Conservation (phyloP, 2,797 vertebrate genomes). For the Nyctibius grandis region DNA sequence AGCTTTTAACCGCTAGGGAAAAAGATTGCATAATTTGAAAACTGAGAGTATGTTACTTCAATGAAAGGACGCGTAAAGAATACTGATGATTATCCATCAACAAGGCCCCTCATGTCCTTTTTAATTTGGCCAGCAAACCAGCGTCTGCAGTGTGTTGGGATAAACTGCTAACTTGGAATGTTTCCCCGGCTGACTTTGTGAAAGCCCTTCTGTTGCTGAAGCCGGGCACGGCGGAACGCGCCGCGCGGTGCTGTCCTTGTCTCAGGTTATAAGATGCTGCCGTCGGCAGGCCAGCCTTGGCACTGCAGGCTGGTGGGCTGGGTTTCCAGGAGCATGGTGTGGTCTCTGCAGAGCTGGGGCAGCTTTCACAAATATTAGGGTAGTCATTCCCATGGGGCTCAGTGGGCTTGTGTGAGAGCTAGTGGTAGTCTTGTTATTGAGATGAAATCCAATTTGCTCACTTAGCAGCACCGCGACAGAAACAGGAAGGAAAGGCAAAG, state of each 20-base stretch:
- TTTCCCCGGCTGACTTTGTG: background rate
- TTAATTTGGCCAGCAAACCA: background rate
- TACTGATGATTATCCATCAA: background rate
- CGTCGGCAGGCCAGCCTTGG: background rate
- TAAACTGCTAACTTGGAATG: background rate
- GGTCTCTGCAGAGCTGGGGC: background rate
- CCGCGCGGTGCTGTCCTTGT: too few relatives aligned
- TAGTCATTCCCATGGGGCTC: background rate
- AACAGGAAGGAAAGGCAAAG: background rate
- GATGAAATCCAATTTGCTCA: background rate
- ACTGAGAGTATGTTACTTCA: background rate
- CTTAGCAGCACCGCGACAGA: background rate
- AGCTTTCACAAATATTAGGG: background rate
- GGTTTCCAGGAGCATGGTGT: rapidly evolving
- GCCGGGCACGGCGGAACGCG: background rate
- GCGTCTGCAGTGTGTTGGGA: background rate
- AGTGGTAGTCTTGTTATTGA: background rate
- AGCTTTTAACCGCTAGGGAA: background rate
- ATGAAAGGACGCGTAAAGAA: background rate
- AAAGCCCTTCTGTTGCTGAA: constrained; percentile 17
- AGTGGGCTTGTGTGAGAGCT: background rate
- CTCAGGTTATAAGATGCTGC: background rate
- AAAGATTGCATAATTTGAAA: background rate
- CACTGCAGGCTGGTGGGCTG: background rate
- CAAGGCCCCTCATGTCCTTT: background rate